These are phyloP conservation scores for Periophthalmodon schlosseri DNA, from an alignment of 2,113 vertebrate species.

Conservation along the genomic window DNA sequence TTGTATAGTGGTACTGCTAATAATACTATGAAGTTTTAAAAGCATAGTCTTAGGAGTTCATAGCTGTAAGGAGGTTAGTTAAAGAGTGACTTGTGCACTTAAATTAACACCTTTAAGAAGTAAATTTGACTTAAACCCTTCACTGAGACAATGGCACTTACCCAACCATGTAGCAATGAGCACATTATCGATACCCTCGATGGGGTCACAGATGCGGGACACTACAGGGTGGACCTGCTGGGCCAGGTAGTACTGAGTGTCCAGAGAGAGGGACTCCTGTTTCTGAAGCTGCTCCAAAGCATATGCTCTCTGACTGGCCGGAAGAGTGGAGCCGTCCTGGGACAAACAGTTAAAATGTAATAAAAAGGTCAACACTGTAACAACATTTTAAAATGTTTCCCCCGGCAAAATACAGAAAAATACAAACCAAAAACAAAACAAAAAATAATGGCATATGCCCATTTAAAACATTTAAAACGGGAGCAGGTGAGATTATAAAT, in stretches of 20 bases:
- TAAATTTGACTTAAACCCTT: not conserved
- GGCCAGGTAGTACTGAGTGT: conserved; percentile 95
- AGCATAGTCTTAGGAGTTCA: not conserved
- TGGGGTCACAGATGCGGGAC: conserved; percentile 94
- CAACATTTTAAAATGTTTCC: too few relatives aligned
- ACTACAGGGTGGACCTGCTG: conserved; percentile 97
- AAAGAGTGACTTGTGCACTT: not conserved
- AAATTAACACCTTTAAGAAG: conserved; percentile 8
- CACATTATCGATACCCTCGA: conserved; percentile 91
- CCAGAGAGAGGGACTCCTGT: conserved; percentile 85
- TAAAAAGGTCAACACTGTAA: not conserved
- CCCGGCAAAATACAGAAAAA: too few relatives aligned
- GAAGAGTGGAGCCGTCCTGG: conserved; percentile 92
- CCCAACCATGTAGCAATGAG: conserved; percentile 92
- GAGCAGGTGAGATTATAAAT: too few relatives aligned
- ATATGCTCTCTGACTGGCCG: conserved; percentile 91
- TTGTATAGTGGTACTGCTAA: not conserved
- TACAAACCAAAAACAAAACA: too few relatives aligned
- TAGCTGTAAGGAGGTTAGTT: not conserved
- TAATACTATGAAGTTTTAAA: not conserved
- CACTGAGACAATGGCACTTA: conserved; percentile 32
- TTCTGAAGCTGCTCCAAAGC: conserved; percentile 94
- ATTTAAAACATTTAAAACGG: too few relatives aligned
- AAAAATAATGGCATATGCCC: too few relatives aligned
- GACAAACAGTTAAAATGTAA: not conserved